Evolutionary conservation across 64 coral and sea anemone genomes (phyloP).

Genomic region (Astreopora myriophthalma): DNA sequence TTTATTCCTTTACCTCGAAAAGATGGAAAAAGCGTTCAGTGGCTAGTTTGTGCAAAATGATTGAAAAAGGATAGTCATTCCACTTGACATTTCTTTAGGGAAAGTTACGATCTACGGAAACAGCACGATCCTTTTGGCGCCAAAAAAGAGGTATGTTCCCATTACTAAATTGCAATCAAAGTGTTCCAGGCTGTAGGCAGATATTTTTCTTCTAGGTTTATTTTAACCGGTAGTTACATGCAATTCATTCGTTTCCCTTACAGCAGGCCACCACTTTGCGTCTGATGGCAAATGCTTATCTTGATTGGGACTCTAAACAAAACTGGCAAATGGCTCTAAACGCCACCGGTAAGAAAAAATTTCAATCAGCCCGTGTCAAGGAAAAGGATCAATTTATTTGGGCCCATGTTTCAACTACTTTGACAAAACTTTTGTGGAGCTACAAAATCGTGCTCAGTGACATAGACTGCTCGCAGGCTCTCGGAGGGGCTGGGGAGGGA

Average conservation of each 20-base stretch:
- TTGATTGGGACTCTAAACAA: constrained; percentile 86
- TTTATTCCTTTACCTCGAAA: too few species aligned
- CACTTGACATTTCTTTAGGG: constrained; percentile 62
- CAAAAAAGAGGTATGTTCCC: constrained; percentile 70
- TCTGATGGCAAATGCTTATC: constrained; percentile 93
- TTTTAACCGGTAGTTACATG: too few species aligned
- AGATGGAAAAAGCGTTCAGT: too few species aligned
- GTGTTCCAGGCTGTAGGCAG: too few species aligned
- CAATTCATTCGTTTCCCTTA: background rate
- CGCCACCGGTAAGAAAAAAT: constrained; percentile 73
- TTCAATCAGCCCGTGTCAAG: background rate
- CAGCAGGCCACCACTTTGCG: constrained; percentile 78
- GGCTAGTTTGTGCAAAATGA: too few species aligned
- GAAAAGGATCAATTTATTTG: too few species aligned
- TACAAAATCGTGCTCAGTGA: too few species aligned
- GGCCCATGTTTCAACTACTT: too few species aligned
- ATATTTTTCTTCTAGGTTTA: too few species aligned
- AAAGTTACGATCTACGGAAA: constrained; percentile 93
- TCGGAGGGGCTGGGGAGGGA: too few species aligned
- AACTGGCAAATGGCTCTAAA: constrained; percentile 91
- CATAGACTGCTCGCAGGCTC: too few species aligned
- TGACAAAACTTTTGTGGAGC: background rate
- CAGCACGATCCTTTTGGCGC: constrained; percentile 65
- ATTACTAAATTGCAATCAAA: background rate
- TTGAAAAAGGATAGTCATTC: too few species aligned